Base-by-base conservation (phyloP, 2,113 vertebrate species). In the Gymnogyps californianus region DNA sequence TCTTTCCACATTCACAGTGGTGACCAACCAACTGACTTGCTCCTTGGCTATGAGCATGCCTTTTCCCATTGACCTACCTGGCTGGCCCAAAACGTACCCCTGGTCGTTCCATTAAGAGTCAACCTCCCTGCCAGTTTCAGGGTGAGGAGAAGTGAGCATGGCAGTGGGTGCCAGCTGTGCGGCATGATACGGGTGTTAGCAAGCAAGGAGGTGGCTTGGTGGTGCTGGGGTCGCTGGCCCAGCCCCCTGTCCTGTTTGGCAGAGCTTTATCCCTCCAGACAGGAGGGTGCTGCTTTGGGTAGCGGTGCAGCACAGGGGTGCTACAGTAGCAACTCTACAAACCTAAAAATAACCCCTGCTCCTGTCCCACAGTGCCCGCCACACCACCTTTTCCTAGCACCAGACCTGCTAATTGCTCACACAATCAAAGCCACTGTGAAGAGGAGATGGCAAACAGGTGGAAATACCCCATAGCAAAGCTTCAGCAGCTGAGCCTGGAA, bases 91-190 rank as follows among this genome's bases (percentile, higher is more conserved):
- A 77, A 34, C 0, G 19, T 13, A 7, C 10, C 32, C 49, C 66
- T 25, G 44, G 6, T 5, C 49, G 42, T 59, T 38, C 44, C 69
- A 21, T 10, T 1, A 28, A 49, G n/a, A 78, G 22, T 19, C 46
- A 13, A 7, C 25, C 38, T 65, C 42, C 18, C 34, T 16, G 22
- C 10, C 26, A 4, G 1, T 4, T 32, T 28, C 38, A 22, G 28
- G 0, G 0, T 2, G 51, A 74, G 55, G 38, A 76, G 71, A 58
- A 38, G 59, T 7, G 54, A 16, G 21, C 0, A 0, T 3, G 19
- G 61, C 18, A 16, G 44, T 0, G n/a, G 28, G 26, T 46, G 24
- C 20, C 62, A 49, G 46, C 34, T 3, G 18, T 11, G 16, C 1
- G 7, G 75, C 25, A 15, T 3, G 6, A 26, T 15, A 14, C 3